phyloP scores from a whole-genome alignment of 53 echinoderm and acorn worm species.

The Astropecten irregularis region DNA sequence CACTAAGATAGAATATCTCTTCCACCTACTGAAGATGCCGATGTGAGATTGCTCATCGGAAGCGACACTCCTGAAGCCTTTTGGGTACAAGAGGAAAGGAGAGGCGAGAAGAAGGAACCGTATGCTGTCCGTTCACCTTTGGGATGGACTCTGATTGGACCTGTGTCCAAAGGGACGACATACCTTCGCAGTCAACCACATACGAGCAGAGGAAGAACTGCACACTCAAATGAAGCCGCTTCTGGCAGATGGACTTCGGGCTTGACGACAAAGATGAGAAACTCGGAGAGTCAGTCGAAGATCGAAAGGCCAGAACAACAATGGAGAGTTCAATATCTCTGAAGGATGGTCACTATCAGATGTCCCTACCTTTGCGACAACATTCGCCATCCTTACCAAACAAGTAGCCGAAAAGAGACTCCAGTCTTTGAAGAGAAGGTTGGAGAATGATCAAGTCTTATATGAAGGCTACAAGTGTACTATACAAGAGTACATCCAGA shows the following conservation, averaged over 20 bases:
- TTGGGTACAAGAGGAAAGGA: slow-evolving; percentile 64
- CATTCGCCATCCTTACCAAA: slow-evolving; percentile 57
- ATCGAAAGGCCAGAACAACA: slow-evolving; percentile 48
- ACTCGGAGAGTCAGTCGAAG: slow-evolving; percentile 61
- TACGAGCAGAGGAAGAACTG: slow-evolving; percentile 36
- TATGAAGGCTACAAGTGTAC: slow-evolving; percentile 31
- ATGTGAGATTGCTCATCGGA: too few species aligned
- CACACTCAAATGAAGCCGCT: slow-evolving; percentile 54
- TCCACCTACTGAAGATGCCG: too few species aligned
- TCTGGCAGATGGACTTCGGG: slow-evolving; percentile 62
- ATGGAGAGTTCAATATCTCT: slow-evolving; percentile 52
- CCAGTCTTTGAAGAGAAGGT: slow-evolving; percentile 43
- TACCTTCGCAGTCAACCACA: slow-evolving; percentile 25
- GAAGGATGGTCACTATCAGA: slow-evolving; percentile 67
- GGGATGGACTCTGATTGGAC: slow-evolving; percentile 72
- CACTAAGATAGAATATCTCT: too few species aligned
- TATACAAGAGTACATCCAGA: slow-evolving; percentile 29
- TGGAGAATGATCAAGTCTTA: slow-evolving; percentile 42
- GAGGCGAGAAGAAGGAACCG: slow-evolving; percentile 55
- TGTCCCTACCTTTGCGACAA: slow-evolving; percentile 69
- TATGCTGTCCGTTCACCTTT: slow-evolving; percentile 56
- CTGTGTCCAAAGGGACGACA: slow-evolving; percentile 23
- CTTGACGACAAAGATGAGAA: slow-evolving; percentile 26
- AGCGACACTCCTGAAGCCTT: slow-evolving; percentile 72
- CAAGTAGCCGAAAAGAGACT: slow-evolving; percentile 65